Percentiles rank a stretch among this genome's conserved stretches.
Evolutionary conservation across 92 coral and sea anemone genomes (phyloP).

Genomic region (Porites evermanni): DNA sequence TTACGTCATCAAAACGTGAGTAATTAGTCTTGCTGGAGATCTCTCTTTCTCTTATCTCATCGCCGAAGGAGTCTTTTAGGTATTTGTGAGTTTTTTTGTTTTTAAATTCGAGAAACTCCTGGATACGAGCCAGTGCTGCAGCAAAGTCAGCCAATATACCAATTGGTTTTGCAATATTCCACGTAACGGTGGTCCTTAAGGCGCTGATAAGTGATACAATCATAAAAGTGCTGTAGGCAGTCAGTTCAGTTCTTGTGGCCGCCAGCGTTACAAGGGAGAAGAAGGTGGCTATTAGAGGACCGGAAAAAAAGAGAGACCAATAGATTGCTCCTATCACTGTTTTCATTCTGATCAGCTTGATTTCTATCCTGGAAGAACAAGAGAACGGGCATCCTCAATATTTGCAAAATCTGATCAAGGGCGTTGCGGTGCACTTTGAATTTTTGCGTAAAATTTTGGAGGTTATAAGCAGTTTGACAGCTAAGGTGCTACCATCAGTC

Average conservation of each 20-base stretch:
- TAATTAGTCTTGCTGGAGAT: no score
- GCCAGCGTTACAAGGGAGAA: neutral
- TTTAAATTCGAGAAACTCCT: no score
- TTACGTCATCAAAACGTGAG: no score
- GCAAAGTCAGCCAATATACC: conserved; percentile 60
- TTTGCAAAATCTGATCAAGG: no score
- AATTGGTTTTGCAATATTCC: conserved; percentile 58
- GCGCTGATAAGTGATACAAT: conserved; percentile 54
- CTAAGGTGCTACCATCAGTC: no score
- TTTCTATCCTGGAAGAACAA: conserved; percentile 11
- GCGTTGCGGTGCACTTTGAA: no score
- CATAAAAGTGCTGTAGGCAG: conserved; percentile 64
- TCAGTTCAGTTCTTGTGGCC: conserved; percentile 55
- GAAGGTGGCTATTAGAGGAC: conserved; percentile 52
- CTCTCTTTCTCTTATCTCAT: no score
- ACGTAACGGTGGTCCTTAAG: conserved; percentile 50
- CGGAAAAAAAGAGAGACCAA: conserved; percentile 54
- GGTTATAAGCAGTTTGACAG: no score
- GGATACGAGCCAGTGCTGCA: neutral
- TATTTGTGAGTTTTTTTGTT: no score
- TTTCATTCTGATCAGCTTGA: conserved; percentile 46
- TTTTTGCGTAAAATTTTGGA: no score
- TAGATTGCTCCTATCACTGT: conserved; percentile 59
- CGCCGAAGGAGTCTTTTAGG: no score
- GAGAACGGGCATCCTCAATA: no score